phyloP scores from a whole-genome alignment of 2,113 vertebrate species.

The Neodontobutis hainanensis region DNA sequence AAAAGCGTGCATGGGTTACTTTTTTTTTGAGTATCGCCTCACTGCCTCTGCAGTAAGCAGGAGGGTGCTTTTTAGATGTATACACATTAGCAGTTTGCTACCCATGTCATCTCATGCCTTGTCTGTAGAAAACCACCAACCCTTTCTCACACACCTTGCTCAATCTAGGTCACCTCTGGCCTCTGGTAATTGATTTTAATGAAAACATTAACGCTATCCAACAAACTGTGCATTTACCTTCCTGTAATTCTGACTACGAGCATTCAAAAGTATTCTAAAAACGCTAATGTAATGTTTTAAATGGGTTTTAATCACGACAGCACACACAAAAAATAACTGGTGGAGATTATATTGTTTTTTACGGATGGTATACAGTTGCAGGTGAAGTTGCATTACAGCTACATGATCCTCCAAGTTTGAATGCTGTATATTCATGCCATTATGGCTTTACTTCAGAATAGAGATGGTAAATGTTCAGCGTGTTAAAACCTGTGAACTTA shows the following conservation, averaged over 20 bases:
- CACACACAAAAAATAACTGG: neutral
- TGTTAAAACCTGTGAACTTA: conserved; percentile 43
- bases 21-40: conserved; percentile 7
- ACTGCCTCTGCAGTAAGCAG: conserved; percentile 24
- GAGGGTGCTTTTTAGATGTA: conserved; percentile 52
- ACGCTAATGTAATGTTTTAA: conserved; percentile 40
- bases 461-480: conserved; percentile 20
- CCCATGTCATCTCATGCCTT: conserved; percentile 33
- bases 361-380: neutral
- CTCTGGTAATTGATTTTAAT: conserved; percentile 50
- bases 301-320: conserved; percentile 40
- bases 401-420: conserved; percentile 3
- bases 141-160: conserved; percentile 20
- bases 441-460: conserved; percentile 22
- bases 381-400: conserved; percentile 30
- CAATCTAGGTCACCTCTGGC: conserved; percentile 27
- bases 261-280: neutral
- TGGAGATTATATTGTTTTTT: neutral
- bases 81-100: conserved; percentile 43
- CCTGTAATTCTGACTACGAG: conserved; percentile 33
- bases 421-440: conserved; percentile 37
- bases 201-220: conserved; percentile 51
- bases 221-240: conserved; percentile 30
- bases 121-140: conserved; percentile 46
- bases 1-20: conserved; percentile 60